Base-by-base conservation (phyloP, 2,797 vertebrate species). In the Malurus leucopterus region DNA sequence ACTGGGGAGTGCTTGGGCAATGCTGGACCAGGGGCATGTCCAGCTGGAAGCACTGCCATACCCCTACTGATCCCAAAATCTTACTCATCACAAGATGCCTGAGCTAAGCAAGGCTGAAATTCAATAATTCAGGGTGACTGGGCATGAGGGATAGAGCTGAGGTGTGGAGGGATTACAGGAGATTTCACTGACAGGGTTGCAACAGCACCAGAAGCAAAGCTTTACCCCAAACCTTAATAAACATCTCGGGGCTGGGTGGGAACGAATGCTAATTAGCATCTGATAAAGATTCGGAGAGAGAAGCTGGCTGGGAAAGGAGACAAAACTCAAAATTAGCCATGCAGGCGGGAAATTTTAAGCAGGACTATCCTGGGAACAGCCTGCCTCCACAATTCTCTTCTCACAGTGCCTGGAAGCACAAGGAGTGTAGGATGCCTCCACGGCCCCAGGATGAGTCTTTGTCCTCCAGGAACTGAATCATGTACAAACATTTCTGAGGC, bases 361-460 rank as follows among this genome's bases (percentile, higher is more conserved):
- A 70, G 84, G 74, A 67, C 71, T 82, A 78, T 53, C 88, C 78
- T 86, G 87, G 92, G 94, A 93, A 94, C 85, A 67, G 77, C 41
- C 73, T 92, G 70, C 74, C 92, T 93, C 91, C 85, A 90, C 79
- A 2, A 80, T 92, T 94, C 92, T 93, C 92, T 93, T 80, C 91
- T 90, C 36, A 24, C 32, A 47, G 86, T 68, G 82, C 92, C 91
- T 90, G 78, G 78, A 88, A 93, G 86, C 93, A 86, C 41, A 78
- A 68, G 91, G 40, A 67, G 58, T 59, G 68, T 14, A 69, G 5
- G 27, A 84, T 68, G 71, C 36, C 36, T 86, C 47, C 13, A 3
- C 0, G 3, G 85, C 87, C 87, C 89, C 89, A 85, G 82, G 85
- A 90, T 44, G 64, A 91, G 73, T 27, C 63, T 83, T 69, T 81